Conservation (phyloP, 2,888 invertebrate species). For the Cepaea hortensis region DNA sequence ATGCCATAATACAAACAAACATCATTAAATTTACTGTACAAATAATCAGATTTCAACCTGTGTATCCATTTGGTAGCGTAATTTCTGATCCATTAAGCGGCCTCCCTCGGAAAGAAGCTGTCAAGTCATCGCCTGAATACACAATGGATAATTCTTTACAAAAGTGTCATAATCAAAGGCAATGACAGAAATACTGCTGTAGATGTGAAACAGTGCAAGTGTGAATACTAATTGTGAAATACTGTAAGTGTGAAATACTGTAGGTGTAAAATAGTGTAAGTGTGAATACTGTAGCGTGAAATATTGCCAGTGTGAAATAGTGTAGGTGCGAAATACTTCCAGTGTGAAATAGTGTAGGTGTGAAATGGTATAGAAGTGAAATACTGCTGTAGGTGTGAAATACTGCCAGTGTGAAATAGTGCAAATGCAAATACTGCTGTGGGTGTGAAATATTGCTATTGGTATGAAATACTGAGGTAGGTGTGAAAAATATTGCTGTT, state of each 20-base stretch:
- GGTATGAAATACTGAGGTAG: no score
- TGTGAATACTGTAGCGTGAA: no score
- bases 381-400: no score
- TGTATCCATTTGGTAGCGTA: conserved; percentile 37
- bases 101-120: conserved; percentile 41
- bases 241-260: not conserved
- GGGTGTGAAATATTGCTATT: no score
- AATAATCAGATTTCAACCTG: conserved; percentile 16
- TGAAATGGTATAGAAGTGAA: no score
- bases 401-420: no score
- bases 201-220: not conserved
- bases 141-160: not conserved
- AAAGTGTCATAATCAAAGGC: not conserved
- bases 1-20: not conserved
- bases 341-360: no score
- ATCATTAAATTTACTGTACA: not conserved
- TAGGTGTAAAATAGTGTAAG: not conserved
- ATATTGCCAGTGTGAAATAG: no score
- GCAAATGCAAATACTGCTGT: no score
- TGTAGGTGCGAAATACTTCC: no score
- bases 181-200: no score
- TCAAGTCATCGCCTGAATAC: conserved; percentile 15
- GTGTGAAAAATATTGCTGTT: no score
- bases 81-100: conserved; percentile 41
- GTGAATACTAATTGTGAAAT: not conserved